Base-by-base conservation (phyloP, 1,140 invertebrate genomes). In the Condylostylus longicornis region DNA sequence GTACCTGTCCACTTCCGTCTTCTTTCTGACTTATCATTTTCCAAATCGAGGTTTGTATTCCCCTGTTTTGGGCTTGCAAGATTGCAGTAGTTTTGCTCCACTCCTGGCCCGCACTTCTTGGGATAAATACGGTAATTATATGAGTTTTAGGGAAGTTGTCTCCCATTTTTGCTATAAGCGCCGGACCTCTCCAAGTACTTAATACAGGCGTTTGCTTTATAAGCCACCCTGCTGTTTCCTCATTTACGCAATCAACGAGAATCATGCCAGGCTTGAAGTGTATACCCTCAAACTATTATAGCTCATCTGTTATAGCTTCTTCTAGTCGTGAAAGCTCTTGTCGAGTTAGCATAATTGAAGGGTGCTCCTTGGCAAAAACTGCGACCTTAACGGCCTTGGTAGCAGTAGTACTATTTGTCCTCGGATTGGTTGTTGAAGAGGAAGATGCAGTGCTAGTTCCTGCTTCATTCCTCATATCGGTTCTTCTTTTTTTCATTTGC, bases 251-350 rank as follows among this genome's bases (percentile, higher is more conserved):
- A 32, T 38, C 37, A 20, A 38, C 19, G 8, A 38, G 4, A 10
- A 38, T 12, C 18, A 38, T 4, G 13, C 37, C 37, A 13, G 37
- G 37, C 14, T 25, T 20, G 5, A 18, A n/a, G 10, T 21, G 28
- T 21, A 38, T 19, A 13, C 37, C 29, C 27, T 38, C 37, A 32
- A 38, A 38, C 25, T 38, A n/a, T n/a, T n/a, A n/a, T n/a, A n/a
- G n/a, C n/a, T n/a, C n/a, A n/a, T n/a, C n/a, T n/a, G n/a, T n/a
- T n/a, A n/a, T n/a, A n/a, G n/a, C n/a, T n/a, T n/a, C n/a, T n/a
- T n/a, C n/a, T n/a, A n/a, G n/a, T n/a, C n/a, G n/a, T n/a, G n/a
- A n/a, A n/a, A n/a, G n/a, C n/a, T n/a, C n/a, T n/a, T n/a, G n/a
- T n/a, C n/a, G n/a, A n/a, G n/a, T n/a, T n/a, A n/a, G n/a, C n/a